A percentile compares a stretch with the other conserved stretches of the same genome.
These are phyloP conservation scores for Mythimna albipuncta DNA, from an alignment of 2,888 invertebrate species.

Conservation along the genomic window DNA sequence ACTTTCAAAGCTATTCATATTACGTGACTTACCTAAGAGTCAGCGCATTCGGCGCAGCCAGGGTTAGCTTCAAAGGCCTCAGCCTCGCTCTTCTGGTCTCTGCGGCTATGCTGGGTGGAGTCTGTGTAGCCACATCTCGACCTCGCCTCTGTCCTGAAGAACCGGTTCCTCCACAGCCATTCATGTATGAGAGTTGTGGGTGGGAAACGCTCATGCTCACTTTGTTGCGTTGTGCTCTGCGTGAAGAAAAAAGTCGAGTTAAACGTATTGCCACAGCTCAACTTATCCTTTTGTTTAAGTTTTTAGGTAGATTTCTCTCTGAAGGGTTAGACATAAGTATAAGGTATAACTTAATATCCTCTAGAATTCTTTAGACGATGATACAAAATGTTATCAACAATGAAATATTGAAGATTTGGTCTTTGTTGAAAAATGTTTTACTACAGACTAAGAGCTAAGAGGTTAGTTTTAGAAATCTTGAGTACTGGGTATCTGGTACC, in stretches of 20 bases:
- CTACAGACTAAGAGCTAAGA: no score
- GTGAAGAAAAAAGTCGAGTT: fast-evolving
- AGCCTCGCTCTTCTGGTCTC: conserved; percentile 90
- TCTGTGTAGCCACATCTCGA: conserved; percentile 93
- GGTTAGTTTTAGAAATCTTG: no score
- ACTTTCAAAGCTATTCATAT: no score
- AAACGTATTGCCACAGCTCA: neutral
- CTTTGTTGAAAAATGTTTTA: no score
- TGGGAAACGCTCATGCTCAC: conserved; percentile 90
- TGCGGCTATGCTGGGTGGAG: conserved; percentile 93
- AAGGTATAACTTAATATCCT: no score
- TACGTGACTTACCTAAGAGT: conserved; percentile 78
- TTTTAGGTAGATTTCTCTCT: no score
- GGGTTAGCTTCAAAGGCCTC: conserved; percentile 80
- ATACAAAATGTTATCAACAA: no score
- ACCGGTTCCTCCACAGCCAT: conserved; percentile 84
- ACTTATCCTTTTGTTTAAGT: no score
- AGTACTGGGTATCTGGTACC: no score
- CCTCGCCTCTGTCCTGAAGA: conserved; percentile 78
- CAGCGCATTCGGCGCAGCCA: conserved; percentile 84
- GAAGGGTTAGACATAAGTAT: no score
- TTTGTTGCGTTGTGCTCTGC: conserved; percentile 84
- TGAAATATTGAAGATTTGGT: no score
- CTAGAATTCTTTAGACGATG: no score
- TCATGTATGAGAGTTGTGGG: conserved; percentile 91